A percentile compares a stretch with the other conserved stretches of the same genome.
phyloP scores from a whole-genome alignment of 2,113 vertebrate species.

The Mormyrus lacerda region DNA sequence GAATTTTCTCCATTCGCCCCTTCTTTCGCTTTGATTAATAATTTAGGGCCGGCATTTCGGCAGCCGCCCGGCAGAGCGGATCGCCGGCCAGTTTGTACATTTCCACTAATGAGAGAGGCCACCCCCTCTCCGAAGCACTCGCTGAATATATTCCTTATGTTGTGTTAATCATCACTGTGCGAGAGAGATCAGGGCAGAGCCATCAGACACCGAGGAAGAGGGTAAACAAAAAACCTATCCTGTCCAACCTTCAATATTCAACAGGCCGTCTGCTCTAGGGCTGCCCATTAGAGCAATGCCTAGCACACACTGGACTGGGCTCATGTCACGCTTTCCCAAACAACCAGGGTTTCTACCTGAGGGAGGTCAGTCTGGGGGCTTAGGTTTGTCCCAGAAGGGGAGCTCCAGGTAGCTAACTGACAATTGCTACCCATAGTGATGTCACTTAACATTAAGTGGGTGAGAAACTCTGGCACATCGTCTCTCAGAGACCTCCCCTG shows the following conservation, averaged over 20 bases:
- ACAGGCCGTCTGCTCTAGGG: slow-evolving; percentile 55
- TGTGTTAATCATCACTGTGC: slow-evolving; percentile 11
- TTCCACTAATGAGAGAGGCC: not conserved
- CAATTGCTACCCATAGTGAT: not conserved
- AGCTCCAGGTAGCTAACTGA: not conserved
- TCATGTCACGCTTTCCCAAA: slow-evolving; percentile 57
- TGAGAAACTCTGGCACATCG: not conserved
- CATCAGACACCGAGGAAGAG: not conserved
- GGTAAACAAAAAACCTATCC: slow-evolving; percentile 6
- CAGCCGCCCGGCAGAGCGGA: not conserved
- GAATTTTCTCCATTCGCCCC: not conserved
- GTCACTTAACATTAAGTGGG: too few species aligned
- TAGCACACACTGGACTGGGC: slow-evolving; percentile 62
- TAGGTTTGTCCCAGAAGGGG: not conserved
- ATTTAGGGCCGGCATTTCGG: slow-evolving; percentile 8
- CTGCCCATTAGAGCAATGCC: slow-evolving; percentile 50
- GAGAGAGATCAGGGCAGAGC: not conserved
- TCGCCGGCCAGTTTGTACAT: slow-evolving; percentile 11
- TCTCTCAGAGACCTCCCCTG: not conserved
- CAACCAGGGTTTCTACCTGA: not conserved
- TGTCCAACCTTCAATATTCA: slow-evolving; percentile 59
- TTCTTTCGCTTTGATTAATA: slow-evolving; percentile 20
- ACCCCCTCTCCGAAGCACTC: not conserved
- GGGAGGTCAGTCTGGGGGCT: not conserved
- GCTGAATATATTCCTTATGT: slow-evolving; percentile 14